Conservation (phyloP, 2,888 invertebrate genomes). For the Sesia apiformis region DNA sequence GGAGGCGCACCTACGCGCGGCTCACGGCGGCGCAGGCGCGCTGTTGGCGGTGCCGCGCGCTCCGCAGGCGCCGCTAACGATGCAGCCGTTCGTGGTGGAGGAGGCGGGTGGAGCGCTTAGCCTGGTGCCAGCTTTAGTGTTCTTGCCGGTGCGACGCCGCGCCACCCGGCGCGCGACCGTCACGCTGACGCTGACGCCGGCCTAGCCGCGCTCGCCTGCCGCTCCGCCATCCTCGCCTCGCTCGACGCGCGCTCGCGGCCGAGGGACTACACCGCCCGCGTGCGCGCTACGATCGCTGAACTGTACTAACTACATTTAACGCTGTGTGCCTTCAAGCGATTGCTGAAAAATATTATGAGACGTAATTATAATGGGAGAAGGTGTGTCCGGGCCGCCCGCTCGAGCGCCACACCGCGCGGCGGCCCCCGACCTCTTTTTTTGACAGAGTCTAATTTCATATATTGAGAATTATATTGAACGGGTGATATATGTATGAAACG, state of each 20-base stretch:
- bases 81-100: conserved; percentile 95
- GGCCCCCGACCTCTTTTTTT: conserved; percentile 47
- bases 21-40: conserved; percentile 67
- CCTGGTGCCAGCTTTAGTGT: conserved; percentile 93
- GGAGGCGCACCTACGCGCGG: conserved; percentile 64
- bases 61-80: conserved; percentile 80
- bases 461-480: conserved; percentile 73
- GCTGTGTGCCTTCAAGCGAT: conserved; percentile 91
- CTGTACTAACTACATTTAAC: conserved; percentile 76
- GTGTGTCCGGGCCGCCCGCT: conserved; percentile 54
- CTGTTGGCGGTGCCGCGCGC: conserved; percentile 77
- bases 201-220: conserved; percentile 68
- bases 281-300: conserved; percentile 61
- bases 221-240: conserved; percentile 9
- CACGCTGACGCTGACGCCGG: conserved; percentile 94
- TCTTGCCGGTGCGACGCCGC: conserved; percentile 93
- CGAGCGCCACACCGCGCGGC: conserved; percentile 57
- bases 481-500: conserved; percentile 76
- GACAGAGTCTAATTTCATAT: conserved; percentile 70
- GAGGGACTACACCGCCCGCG: conserved; percentile 42
- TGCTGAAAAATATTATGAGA: conserved; percentile 77
- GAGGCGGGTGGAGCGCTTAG: conserved; percentile 73
- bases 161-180: conserved; percentile 90
- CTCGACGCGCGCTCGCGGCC: conserved; percentile 37
- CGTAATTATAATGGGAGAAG: conserved; percentile 66